Base-by-base conservation (phyloP, 1,140 invertebrate genomes). In the Camponotus floridanus region DNA sequence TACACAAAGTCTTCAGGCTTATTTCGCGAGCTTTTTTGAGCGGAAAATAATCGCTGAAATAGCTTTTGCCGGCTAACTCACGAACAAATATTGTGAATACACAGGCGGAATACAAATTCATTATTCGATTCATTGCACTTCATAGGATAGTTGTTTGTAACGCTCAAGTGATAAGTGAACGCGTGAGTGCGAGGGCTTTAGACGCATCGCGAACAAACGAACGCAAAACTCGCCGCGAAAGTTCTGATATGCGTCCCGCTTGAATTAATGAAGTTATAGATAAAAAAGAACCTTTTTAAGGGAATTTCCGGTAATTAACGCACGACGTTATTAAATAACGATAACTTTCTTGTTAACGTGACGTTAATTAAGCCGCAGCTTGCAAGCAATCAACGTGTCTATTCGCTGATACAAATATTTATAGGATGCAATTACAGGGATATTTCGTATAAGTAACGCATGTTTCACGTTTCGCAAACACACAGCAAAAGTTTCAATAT, bases 31-130 rank as follows among this genome's bases (percentile, higher is more conserved):
- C 84, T 84, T 89, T 89, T 89, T 89, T 89, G 88, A 89, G 88
- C 80, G 88, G 88, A 89, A 89, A 89, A 89, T 89, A 89, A 89
- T 89, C 85, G 87, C 71, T 86, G 88, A 86, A 89, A 89, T 89
- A 85, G 88, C 88, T 89, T 89, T 89, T 76, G 67, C 87, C 71
- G 76, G 88, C 87, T 86, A 89, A 89, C 88, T 89, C 76, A 76
- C 76, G 87, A 89, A 86, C 88, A 89, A 89, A 89, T 89, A 89
- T 89, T 86, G 87, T 86, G 88, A 89, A 85, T 73, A 86, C 64
- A 78, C 83, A 70, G 59, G 71, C 74, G 71, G 71, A 86, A 81
- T 79, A 86, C 88, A 88, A 88, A 89, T 89, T 89, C 88, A 89
- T 89, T 89, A 89, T 86, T 85, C 76, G 87, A 89, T 89, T 89